These are phyloP conservation scores for Flexamia atlantica DNA, from an alignment of 2,888 invertebrate species.

Conservation along the genomic window DNA sequence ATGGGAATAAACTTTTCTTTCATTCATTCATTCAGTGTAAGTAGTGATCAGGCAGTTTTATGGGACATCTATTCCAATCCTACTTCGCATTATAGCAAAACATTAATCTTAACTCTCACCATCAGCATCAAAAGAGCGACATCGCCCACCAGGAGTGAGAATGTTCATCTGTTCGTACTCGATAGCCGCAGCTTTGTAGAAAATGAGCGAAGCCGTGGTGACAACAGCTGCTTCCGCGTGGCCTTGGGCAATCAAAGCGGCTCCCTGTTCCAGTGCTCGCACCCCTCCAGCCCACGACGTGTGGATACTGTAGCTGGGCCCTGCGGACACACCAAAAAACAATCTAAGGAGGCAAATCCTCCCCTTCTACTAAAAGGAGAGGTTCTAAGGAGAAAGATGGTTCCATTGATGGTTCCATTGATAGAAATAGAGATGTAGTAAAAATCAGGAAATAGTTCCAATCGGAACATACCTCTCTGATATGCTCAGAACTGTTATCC, in stretches of 20 bases:
- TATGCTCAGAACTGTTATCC: too few species aligned
- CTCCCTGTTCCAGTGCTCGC: conserved; percentile 78
- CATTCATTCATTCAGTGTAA: too few species aligned
- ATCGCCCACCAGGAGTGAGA: conserved; percentile 80
- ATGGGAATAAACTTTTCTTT: too few species aligned
- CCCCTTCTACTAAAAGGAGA: too few species aligned
- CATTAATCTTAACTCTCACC: conserved; percentile 75
- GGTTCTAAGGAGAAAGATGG: too few species aligned
- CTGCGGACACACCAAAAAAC: conserved; percentile 15
- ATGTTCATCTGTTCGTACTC: conserved; percentile 80
- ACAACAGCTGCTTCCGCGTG: conserved; percentile 79
- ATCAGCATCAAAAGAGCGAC: conserved; percentile 81
- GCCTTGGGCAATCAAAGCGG: conserved; percentile 73
- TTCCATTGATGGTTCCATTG: too few species aligned
- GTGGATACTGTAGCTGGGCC: conserved; percentile 78
- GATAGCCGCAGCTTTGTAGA: conserved; percentile 73
- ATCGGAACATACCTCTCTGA: too few species aligned
- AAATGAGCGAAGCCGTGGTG: conserved; percentile 77
- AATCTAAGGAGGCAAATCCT: too few species aligned
- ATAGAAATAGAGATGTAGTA: too few species aligned
- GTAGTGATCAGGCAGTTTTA: background rate
- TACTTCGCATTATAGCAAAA: too few species aligned
- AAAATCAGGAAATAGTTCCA: too few species aligned
- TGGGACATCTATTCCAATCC: too few species aligned
- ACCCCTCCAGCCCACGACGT: conserved; percentile 83